phyloP scores from a whole-genome alignment of 2,797 vertebrate species.

The Rhinophrynus dorsalis region DNA sequence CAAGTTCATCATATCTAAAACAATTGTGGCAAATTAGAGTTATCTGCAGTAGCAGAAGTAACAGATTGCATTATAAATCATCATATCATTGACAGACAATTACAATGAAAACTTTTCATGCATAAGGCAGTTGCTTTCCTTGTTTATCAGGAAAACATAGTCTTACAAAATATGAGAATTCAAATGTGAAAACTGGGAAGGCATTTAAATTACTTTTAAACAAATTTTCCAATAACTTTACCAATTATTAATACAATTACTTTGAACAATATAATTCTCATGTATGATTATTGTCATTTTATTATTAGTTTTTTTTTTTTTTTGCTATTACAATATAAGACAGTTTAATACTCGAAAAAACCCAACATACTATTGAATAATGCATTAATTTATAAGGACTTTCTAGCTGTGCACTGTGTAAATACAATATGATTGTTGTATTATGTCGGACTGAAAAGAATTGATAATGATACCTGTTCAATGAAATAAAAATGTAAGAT shows the following conservation, averaged over 20 bases:
- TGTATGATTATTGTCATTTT: constrained; percentile 18
- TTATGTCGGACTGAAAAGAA: no score
- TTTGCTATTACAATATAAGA: no score
- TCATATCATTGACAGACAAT: constrained; percentile 75
- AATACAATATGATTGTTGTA: no score
- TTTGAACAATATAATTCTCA: constrained; percentile 17
- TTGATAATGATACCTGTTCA: no score
- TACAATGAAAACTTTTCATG: constrained; percentile 71
- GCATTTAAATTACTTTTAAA: constrained; percentile 53
- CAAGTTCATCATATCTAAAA: constrained; percentile 67
- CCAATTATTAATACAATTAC: constrained; percentile 14
- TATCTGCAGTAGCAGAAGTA: constrained; percentile 66
- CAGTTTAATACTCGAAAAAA: no score
- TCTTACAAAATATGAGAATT: constrained; percentile 32
- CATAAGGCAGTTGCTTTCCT: constrained; percentile 61
- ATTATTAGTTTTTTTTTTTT: no score
- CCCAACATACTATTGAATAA: no score
- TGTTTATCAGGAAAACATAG: constrained; percentile 63
- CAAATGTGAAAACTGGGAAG: constrained; percentile 22
- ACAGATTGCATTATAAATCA: constrained; percentile 76
- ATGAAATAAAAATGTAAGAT: no score
- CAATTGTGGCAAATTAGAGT: constrained; percentile 70
- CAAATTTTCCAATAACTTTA: constrained; percentile 24
- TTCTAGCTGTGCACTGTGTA: no score
- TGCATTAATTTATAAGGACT: no score